Evolutionary conservation across 2,888 invertebrate genomes (phyloP).

Genomic region (Galerucella nymphaeae): DNA sequence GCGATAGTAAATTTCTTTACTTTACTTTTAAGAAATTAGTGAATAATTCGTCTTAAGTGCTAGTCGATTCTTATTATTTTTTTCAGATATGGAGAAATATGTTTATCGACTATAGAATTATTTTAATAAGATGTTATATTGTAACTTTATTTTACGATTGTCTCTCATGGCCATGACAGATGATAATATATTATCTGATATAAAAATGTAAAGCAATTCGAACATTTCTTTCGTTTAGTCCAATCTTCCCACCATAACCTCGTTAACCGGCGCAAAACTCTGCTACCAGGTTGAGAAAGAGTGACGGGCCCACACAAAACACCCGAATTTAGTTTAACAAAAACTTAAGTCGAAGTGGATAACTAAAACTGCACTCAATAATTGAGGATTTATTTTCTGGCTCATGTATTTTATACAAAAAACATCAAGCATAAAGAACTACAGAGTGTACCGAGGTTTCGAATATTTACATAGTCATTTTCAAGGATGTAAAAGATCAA

Average conservation of each 20-base stretch:
- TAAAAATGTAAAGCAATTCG: slow-evolving; percentile 41
- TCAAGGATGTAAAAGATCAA: too few species aligned
- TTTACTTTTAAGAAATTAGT: too few species aligned
- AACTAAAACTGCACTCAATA: slow-evolving; percentile 23
- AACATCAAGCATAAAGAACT: neutral
- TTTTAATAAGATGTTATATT: neutral
- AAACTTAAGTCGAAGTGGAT: slow-evolving; percentile 46
- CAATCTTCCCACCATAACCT: slow-evolving; percentile 38
- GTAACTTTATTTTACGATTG: neutral
- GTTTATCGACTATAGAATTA: neutral
- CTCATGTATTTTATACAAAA: neutral
- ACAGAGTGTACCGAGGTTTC: too few species aligned
- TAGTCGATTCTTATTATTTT: too few species aligned
- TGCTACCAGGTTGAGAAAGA: slow-evolving; percentile 38
- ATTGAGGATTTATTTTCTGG: slow-evolving; percentile 5
- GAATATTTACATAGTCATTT: too few species aligned
- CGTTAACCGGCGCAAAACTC: slow-evolving; percentile 32
- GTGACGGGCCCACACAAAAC: slow-evolving; percentile 62
- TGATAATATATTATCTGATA: slow-evolving; percentile 12
- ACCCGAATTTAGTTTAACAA: slow-evolving; percentile 60
- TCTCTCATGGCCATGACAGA: neutral
- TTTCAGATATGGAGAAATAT: neutral
- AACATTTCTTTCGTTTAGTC: slow-evolving; percentile 26
- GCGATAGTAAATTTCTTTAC: too few species aligned
- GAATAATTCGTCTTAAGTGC: too few species aligned